These are phyloP conservation scores for Emmelina monodactyla DNA, from an alignment of 2,888 invertebrate species.

Conservation along the genomic window DNA sequence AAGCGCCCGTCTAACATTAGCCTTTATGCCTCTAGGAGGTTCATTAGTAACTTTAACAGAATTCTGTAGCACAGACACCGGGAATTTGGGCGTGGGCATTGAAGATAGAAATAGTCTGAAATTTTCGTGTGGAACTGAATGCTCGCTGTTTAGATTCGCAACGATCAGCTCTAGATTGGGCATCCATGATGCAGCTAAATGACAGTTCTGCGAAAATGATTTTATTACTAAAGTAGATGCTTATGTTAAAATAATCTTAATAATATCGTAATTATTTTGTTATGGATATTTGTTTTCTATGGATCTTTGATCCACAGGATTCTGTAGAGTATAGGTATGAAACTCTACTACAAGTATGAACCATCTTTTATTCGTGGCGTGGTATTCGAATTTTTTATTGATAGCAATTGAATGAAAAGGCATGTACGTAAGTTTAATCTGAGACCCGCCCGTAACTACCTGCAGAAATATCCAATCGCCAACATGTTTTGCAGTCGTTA, in stretches of 20 bases:
- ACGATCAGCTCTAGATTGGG: conserved; percentile 80
- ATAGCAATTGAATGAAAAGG: too few relatives aligned
- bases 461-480: conserved; percentile 93
- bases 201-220: conserved; percentile 78
- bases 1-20: conserved; percentile 86
- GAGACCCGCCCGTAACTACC: too few relatives aligned
- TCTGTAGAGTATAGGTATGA: too few relatives aligned
- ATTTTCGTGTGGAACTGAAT: conserved; percentile 70
- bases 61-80: conserved; percentile 90
- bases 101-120: conserved; percentile 89
- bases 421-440: too few relatives aligned
- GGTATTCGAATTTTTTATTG: too few relatives aligned
- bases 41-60: conserved; percentile 95
- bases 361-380: too few relatives aligned
- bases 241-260: too few relatives aligned
- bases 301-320: too few relatives aligned
- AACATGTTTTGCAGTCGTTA: conserved; percentile 71
- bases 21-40: conserved; percentile 89
- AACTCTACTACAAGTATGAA: too few relatives aligned
- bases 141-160: conserved; percentile 72
- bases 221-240: conserved; percentile 1
- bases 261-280: too few relatives aligned
- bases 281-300: too few relatives aligned
- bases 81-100: conserved; percentile 87
- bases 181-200: conserved; percentile 95